Conservation (phyloP, 2,113 vertebrate genomes). For the Cacatua alba region DNA sequence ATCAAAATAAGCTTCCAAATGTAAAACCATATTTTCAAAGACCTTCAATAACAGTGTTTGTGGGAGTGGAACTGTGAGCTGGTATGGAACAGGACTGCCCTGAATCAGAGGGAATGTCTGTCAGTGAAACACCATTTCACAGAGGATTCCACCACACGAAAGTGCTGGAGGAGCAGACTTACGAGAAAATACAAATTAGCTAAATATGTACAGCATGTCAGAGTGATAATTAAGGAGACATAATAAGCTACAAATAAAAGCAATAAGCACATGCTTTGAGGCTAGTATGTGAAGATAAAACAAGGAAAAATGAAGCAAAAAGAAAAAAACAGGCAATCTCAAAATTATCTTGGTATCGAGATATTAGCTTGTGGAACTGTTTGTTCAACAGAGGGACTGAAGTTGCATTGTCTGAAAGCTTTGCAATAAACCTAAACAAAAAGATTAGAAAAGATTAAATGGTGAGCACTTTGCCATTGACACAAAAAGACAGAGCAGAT, state of each 20-base stretch:
- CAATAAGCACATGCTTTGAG: background rate
- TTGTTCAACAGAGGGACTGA: background rate
- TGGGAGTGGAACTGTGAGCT: accelerated
- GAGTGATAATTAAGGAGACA: background rate
- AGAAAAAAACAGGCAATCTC: background rate
- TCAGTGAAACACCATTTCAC: background rate
- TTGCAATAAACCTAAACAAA: background rate
- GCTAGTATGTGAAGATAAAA: background rate
- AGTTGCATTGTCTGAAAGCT: background rate
- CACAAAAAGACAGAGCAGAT: background rate
- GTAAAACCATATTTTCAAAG: background rate
- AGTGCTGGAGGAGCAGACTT: background rate
- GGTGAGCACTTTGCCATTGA: background rate
- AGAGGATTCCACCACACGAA: background rate
- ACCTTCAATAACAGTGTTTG: background rate
- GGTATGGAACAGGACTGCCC: background rate
- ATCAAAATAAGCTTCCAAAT: background rate
- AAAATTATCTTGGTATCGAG: background rate
- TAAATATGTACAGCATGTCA: background rate
- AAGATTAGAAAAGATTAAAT: background rate
- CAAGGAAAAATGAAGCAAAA: background rate
- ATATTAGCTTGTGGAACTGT: background rate
- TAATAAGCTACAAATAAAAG: background rate
- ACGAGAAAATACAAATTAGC: background rate
- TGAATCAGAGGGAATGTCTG: background rate